Evolutionary conservation across 2,113 vertebrate species (phyloP), one percentile per base, ranked within the genome.

Genomic region (Campylomormyrus numenius): DNA sequence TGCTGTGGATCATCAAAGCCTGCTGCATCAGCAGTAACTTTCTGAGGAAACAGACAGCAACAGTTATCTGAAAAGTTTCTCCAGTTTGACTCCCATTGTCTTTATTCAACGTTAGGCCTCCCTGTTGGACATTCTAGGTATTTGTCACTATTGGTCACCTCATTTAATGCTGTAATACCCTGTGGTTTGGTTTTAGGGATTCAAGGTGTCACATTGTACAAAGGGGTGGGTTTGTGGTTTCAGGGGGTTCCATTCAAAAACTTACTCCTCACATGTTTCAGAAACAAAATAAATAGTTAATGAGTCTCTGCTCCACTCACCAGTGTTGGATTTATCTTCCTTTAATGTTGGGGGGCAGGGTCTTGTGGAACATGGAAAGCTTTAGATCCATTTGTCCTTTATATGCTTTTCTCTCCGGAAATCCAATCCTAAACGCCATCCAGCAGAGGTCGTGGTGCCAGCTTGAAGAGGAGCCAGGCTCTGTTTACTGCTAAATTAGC

Each of bases 401-500:
- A 80, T 13, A 80, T 19, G 74, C 35, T 42, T 80, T 80, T 35
- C 35, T 80, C 35, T 39, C 35, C 74, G 8, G 74, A 80, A 39
- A 80, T 42, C 1, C 31, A 39, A 17, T 8, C 35, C 31, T 80
- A 42, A 42, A 80, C n/a, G 27, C 10, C 62, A 13, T 27, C n/a
- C n/a, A 13, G 62, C n/a, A 31, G 62, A 70, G 62, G 31, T 39
- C 17, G 6, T 42, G 74, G 13, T 39, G 74, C 74, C 74, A 42
- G 35, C 2, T 77, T 42, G 17, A 80, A 42, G 35, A 80, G 17
- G 35, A 0, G 31, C 35, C 35, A 42, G 74, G 35, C 74, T 80
- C 74, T 80, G 74, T 80, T 80, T 80, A 19, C 74, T 19, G 35
- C 74, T 80, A 80, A 80, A 80, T 80, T 80, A 80, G 35, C 74